phyloP scores from a whole-genome alignment of 2,888 invertebrate species.

The Chrysolina americana region DNA sequence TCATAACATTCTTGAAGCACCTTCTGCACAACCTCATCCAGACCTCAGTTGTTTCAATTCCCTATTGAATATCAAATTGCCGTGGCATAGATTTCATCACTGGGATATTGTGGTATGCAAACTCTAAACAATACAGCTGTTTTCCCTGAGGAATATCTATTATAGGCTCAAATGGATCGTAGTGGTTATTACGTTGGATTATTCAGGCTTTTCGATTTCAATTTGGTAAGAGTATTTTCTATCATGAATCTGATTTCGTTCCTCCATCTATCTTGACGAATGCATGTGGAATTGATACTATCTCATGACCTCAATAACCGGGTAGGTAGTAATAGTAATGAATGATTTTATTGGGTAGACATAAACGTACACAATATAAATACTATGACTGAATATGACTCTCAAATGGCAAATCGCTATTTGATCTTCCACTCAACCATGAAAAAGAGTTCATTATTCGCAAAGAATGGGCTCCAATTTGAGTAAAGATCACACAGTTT shows the following conservation, averaged over 20 bases:
- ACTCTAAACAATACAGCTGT: constrained; percentile 6
- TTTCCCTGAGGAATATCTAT: constrained; percentile 8
- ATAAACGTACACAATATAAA: too few species aligned
- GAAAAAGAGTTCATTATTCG: too few species aligned
- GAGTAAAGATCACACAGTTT: too few species aligned
- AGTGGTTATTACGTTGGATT: neutral
- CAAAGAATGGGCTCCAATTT: too few species aligned
- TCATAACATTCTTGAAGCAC: neutral
- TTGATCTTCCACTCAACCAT: too few species aligned
- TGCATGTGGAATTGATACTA: too few species aligned
- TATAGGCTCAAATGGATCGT: neutral
- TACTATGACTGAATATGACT: too few species aligned
- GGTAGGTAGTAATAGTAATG: too few species aligned
- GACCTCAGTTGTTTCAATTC: neutral
- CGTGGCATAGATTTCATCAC: neutral
- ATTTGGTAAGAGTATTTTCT: neutral
- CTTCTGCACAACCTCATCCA: neutral
- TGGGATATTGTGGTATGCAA: neutral
- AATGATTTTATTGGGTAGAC: too few species aligned
- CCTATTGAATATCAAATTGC: constrained; percentile 3
- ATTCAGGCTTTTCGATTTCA: neutral
- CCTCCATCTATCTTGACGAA: neutral
- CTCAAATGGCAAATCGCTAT: too few species aligned
- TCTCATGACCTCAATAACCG: too few species aligned
- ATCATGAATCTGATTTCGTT: neutral